Conservation (phyloP, 2,797 vertebrate species). For the Diplodus puntazzo region DNA sequence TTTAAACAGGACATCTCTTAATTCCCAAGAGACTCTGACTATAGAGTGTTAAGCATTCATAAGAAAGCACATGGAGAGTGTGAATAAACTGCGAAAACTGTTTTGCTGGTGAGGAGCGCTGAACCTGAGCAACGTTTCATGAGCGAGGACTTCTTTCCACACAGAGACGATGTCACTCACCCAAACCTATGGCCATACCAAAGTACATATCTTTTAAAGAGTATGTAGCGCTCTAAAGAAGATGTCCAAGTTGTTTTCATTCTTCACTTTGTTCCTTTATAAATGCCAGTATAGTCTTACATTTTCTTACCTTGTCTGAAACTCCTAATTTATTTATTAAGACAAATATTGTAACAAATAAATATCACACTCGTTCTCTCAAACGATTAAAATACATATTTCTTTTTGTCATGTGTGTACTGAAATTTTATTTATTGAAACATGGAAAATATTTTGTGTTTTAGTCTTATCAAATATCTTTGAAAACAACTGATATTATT, state of each 20-base stretch:
- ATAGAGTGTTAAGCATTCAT: conserved; percentile 69
- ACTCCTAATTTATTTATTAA: conserved; percentile 78
- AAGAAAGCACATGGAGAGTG: conserved; percentile 65
- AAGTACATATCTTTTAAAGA: conserved; percentile 31
- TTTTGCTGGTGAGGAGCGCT: conserved; percentile 77
- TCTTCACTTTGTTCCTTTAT: conserved; percentile 28
- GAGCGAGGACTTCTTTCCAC: conserved; percentile 71
- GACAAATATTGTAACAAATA: conserved; percentile 39
- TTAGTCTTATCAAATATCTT: conserved; percentile 31
- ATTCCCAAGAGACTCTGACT: conserved; percentile 78
- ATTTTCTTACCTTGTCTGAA: conserved; percentile 18
- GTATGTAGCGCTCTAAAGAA: background rate
- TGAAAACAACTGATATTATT: conserved; percentile 33
- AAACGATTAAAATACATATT: conserved; percentile 22
- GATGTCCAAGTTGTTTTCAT: conserved; percentile 36
- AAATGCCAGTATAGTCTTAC: conserved; percentile 32
- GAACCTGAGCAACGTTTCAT: conserved; percentile 75
- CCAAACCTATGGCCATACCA: conserved; percentile 52
- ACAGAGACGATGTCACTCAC: conserved; percentile 72
- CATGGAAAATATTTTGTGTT: conserved; percentile 60
- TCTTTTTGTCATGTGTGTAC: conserved; percentile 36
- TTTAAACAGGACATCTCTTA: conserved; percentile 86
- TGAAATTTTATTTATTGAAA: conserved; percentile 83
- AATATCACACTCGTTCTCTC: conserved; percentile 11
- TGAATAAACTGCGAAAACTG: conserved; percentile 77